These are phyloP conservation scores for Camptogramma bilineatum DNA, from an alignment of 2,888 invertebrate genomes.

Conservation along the genomic window DNA sequence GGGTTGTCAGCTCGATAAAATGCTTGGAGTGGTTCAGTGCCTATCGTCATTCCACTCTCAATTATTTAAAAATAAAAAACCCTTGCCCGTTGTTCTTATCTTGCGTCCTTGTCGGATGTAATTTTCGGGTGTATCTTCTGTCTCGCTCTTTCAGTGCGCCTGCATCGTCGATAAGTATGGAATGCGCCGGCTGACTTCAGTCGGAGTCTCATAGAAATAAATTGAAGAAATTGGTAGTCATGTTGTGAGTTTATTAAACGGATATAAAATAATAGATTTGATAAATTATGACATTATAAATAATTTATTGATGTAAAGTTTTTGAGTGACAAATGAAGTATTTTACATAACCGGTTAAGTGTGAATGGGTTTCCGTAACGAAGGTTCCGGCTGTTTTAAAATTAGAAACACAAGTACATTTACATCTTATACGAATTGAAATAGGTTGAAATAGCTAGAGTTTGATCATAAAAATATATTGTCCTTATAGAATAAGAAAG, in stretches of 20 bases:
- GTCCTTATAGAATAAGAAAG: conserved; percentile 1
- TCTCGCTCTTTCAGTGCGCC: conserved; percentile 70
- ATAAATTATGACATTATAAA: conserved; percentile 1
- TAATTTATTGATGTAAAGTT: neutral
- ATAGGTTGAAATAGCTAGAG: neutral
- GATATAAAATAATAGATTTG: conserved; percentile 30
- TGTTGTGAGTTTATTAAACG: conserved; percentile 69
- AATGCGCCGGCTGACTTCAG: conserved; percentile 84
- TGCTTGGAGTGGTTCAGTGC: conserved; percentile 76
- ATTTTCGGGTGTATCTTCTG: conserved; percentile 57
- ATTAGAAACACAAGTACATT: neutral
- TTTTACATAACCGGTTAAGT: neutral
- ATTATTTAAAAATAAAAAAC: conserved; percentile 79
- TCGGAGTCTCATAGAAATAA: conserved; percentile 82
- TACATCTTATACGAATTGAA: neutral
- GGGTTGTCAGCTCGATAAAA: conserved; percentile 79
- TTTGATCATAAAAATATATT: neutral
- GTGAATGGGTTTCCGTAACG: neutral
- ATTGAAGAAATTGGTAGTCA: conserved; percentile 81
- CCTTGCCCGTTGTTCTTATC: conserved; percentile 65
- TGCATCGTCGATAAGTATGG: conserved; percentile 78
- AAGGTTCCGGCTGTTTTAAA: neutral
- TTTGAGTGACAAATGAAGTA: neutral
- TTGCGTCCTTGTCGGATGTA: conserved; percentile 66
- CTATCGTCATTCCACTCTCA: conserved; percentile 82